Evolutionary conservation across 2,888 invertebrate species (phyloP).

Genomic region (Lacanobia oleracea): DNA sequence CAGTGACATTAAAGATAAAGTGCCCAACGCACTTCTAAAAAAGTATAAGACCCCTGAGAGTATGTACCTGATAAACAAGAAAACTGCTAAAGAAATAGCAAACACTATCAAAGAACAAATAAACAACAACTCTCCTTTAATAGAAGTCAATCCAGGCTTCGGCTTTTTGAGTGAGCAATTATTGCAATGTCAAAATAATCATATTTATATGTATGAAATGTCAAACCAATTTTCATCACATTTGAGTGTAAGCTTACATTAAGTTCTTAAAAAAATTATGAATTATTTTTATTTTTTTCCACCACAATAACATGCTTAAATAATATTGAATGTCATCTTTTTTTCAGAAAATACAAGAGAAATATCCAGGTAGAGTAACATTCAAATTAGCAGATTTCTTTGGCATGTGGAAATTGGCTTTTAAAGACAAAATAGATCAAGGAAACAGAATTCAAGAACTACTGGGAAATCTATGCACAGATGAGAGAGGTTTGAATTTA

Average conservation of each 20-base stretch:
- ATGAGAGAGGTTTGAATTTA: constrained; percentile 82
- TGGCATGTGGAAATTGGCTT: constrained; percentile 89
- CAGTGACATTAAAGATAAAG: constrained; percentile 72
- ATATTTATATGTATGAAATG: constrained; percentile 91
- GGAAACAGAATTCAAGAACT: constrained; percentile 89
- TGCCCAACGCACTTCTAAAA: constrained; percentile 80
- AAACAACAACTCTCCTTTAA: constrained; percentile 78
- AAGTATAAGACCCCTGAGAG: constrained; percentile 82
- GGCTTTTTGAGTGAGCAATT: constrained; percentile 92
- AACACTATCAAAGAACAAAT: constrained; percentile 79
- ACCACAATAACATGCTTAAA: neutral
- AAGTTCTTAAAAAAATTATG: neutral
- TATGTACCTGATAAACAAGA: constrained; percentile 85
- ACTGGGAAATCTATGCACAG: constrained; percentile 87
- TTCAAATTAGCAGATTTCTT: constrained; percentile 91
- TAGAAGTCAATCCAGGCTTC: constrained; percentile 94
- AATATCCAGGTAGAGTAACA: constrained; percentile 82
- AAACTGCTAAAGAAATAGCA: constrained; percentile 82
- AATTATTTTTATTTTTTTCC: too few relatives aligned
- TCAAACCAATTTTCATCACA: constrained; percentile 85
- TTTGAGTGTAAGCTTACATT: constrained; percentile 80
- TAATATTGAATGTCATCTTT: constrained; percentile 18
- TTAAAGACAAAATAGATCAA: constrained; percentile 90
- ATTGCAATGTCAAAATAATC: constrained; percentile 85
- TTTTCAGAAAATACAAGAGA: constrained; percentile 78